Evolutionary conservation across 2,797 vertebrate genomes (phyloP), one percentile per base, ranked within the genome.

Genomic region (Peromyscus eremicus): DNA sequence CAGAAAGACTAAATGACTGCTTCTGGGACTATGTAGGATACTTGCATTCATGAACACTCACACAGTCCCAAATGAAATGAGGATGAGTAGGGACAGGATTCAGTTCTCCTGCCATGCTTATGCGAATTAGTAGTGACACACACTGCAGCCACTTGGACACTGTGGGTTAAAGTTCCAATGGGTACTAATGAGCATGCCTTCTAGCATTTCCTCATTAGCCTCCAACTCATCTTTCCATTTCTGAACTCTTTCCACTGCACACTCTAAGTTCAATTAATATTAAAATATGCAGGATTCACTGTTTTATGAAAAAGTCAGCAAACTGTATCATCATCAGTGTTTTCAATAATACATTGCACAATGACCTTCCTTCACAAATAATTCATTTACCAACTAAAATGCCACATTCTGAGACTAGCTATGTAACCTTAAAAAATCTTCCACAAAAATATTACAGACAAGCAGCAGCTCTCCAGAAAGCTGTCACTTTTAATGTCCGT

Each of bases 271-370:
- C 55, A 95, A 89, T 96, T 97, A 97, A 89, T 96, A 94, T 96
- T 97, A 97, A 97, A 96, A 96, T 96, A 97, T 97, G 84, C 91
- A 96, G 34, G 77, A 90, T 95, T 92, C 80, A 60, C 75, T 86
- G 46, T 96, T 97, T 92, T 77, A 68, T 77, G 93, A 68, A 93
- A 95, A 97, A 97, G 71, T 90, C 55, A 94, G 90, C 70, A 96
- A 97, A 95, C 89, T 88, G 27, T 49, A 95, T 66, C 75, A 70
- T 95, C 64, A 77, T 96, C 62, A 64, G 5, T 79, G 37, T 96
- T 96, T 97, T 97, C 92, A 97, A 93, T 96, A 96, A 97, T 95
- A 84, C 86, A 91, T 95, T 82, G 75, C 79, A 96, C 71, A 60
- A 25, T 94, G 88, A 89, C 37, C 70, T 93, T 96, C 82, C 82